These are phyloP conservation scores for Heliopora coerulea DNA, from an alignment of 92 coral and sea anemone species.

Conservation along the genomic window DNA sequence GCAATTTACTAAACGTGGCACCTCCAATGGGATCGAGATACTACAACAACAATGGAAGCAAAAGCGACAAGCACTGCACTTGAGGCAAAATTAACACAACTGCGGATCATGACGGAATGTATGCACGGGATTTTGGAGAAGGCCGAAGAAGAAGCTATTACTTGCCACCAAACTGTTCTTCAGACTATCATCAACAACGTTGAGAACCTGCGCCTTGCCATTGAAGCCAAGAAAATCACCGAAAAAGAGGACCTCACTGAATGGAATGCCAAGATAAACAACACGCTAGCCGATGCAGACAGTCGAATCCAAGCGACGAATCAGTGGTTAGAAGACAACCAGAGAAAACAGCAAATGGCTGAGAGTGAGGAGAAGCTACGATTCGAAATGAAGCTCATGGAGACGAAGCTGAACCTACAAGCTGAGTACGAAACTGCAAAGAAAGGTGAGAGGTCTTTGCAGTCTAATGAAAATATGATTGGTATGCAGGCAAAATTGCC, in stretches of 20 bases:
- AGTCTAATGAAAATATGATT: too few species aligned
- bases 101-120: constrained; percentile 37
- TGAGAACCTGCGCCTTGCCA: constrained; percentile 24
- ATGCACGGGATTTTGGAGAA: constrained; percentile 42
- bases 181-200: constrained; percentile 17
- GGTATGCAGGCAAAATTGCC: too few species aligned
- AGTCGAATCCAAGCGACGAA: neutral
- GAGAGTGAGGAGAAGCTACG: constrained; percentile 2
- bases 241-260: constrained; percentile 22
- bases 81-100: constrained; percentile 41
- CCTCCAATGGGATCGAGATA: constrained; percentile 52
- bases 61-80: constrained; percentile 9
- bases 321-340: constrained; percentile 2
- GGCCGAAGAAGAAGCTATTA: constrained; percentile 34
- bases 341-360: constrained; percentile 1
- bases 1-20: constrained; percentile 55
- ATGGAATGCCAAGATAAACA: constrained; percentile 29
- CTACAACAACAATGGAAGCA: neutral
- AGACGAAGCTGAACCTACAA: too few species aligned
- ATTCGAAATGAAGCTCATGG: constrained; percentile 30
- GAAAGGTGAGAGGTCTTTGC: too few species aligned
- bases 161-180: constrained; percentile 22
- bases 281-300: constrained; percentile 26
- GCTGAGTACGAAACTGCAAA: too few species aligned
- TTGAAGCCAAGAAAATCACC: constrained; percentile 40